Evolutionary conservation across 2,888 invertebrate genomes (phyloP), one percentile per base, ranked within the genome.

Genomic region (Camptogramma bilineatum): DNA sequence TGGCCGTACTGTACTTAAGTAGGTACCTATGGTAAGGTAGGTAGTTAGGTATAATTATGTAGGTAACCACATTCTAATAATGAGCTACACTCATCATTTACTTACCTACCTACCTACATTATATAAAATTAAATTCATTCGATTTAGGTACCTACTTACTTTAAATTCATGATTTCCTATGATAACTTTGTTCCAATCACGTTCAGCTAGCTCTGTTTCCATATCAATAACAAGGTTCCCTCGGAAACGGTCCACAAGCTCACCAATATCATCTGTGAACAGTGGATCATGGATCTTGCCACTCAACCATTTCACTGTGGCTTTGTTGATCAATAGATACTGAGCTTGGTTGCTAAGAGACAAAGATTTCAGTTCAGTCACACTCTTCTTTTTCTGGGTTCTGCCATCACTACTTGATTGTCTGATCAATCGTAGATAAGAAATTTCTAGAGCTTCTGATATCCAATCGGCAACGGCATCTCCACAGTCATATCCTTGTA

Each of bases 211-310:
- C n/a, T 97, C 94, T 24, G 91, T 78, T 1, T 94, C 87, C 58
- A 96, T 96, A 70, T 95, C 95, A 13, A 98, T 93, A 1, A 99
- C 94, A 44, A 99, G 94, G 90, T 99, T 99, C n/a, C 97, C 97
- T 78, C 99, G 94, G 86, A 99, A 99, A 73, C 99, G 94, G 66
- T 95, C 94, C 2, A 97, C 91, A 39, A 97, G 91, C 71, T 94
- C 94, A 34, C 95, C 94, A 47, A 94, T 79, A 73, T 88, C 88
- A 60, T 94, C 94, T 9, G 84, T 84, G 56, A 94, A 93, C 50
- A 88, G 76, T 39, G 93, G 91, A 64, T 94, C 94, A 39, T 91
- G 81, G 34, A 96, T 93, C 84, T 94, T 95, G 55, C 94, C 89
- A 61, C 90, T 89, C 52, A 98, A 86, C 95, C 96, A 96, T 65